phyloP scores from a whole-genome alignment of 1,140 invertebrate species.

The Drosophila lini region DNA sequence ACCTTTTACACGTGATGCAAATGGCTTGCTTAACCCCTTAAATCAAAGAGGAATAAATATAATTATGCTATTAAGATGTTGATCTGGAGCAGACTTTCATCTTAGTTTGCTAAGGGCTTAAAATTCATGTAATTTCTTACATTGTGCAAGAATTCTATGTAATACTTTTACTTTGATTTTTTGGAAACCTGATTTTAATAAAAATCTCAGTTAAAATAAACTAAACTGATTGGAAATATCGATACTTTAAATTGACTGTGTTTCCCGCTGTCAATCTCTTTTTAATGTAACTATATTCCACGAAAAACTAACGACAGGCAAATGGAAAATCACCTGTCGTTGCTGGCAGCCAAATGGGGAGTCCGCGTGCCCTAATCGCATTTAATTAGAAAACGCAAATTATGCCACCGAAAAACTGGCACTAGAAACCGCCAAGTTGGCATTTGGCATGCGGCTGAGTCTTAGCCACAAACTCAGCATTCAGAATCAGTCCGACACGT shows the following conservation, averaged over 20 bases:
- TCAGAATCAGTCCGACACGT: conserved; percentile 42
- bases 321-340: background rate
- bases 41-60: background rate
- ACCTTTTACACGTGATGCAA: background rate
- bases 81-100: background rate
- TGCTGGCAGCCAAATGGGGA: background rate
- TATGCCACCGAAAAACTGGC: conserved; percentile 46
- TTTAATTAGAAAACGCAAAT: conserved; percentile 61
- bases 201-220: background rate
- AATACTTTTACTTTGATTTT: too few relatives aligned
- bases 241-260: too few relatives aligned
- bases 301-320: background rate
- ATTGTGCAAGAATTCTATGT: too few relatives aligned
- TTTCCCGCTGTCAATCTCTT: background rate
- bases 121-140: too few relatives aligned
- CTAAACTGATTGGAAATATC: background rate
- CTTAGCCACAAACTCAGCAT: conserved; percentile 40
- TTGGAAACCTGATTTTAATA: background rate
- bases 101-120: background rate
- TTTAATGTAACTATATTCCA: background rate
- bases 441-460: conserved; percentile 35
- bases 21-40: background rate
- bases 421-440: conserved; percentile 47
- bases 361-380: conserved; percentile 22
- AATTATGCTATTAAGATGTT: background rate